Conservation (phyloP, 1,140 invertebrate species). For the Sarcophaga bullata region DNA sequence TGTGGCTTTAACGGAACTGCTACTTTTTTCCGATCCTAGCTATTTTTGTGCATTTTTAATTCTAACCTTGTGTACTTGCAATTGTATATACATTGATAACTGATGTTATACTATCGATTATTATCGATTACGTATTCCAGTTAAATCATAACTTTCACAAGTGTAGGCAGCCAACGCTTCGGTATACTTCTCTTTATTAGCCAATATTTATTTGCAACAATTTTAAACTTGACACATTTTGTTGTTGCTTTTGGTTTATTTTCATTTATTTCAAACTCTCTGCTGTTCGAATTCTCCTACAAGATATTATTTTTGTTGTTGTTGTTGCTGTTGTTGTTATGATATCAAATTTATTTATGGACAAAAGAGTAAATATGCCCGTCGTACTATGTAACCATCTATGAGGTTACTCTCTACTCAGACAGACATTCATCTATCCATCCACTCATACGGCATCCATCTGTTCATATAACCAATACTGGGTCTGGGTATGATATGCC, state of each 20-base stretch:
- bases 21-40: no score
- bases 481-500: background rate
- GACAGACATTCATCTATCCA: background rate
- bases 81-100: no score
- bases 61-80: no score
- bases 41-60: no score
- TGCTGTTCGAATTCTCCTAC: background rate
- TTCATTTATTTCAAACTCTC: background rate
- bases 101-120: no score
- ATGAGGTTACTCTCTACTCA: background rate
- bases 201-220: background rate
- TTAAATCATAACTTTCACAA: no score
- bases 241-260: background rate
- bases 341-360: background rate
- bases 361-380: background rate
- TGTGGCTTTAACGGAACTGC: no score
- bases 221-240: slow-evolving; percentile 12
- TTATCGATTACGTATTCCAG: no score
- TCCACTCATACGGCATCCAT: no score
- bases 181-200: background rate
- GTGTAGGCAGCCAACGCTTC: background rate
- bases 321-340: background rate
- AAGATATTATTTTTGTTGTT: background rate
- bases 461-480: no score
- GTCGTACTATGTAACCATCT: background rate